Conservation (phyloP, 1,140 invertebrate species). For the Macrosteles quadrilineatus region DNA sequence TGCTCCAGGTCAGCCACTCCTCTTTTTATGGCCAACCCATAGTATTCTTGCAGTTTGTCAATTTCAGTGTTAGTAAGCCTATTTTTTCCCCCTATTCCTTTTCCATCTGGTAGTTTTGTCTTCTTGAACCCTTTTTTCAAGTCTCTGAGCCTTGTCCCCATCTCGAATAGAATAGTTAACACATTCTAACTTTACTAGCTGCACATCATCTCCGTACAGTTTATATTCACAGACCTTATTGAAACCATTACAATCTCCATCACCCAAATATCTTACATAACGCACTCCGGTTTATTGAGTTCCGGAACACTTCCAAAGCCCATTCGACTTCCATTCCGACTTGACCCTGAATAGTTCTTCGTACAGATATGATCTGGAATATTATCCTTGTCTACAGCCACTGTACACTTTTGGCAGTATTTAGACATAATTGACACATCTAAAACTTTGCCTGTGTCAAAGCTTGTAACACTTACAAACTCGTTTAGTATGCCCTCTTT, state of each 20-base stretch:
- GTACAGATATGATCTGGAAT: not conserved
- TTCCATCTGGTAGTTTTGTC: not conserved
- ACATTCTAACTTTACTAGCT: constrained; percentile 35
- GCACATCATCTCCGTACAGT: constrained; percentile 29
- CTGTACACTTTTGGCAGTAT: constrained; percentile 30
- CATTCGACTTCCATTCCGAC: not conserved
- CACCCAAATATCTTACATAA: constrained; percentile 34
- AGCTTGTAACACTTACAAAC: constrained; percentile 25
- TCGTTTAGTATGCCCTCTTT: constrained; percentile 21
- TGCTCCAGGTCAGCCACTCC: constrained; percentile 7
- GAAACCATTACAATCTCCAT: constrained; percentile 34
- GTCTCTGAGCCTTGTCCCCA: not conserved
- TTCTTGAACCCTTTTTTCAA: not conserved
- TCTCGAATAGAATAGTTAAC: constrained; percentile 27
- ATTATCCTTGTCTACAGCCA: too few relatives aligned
- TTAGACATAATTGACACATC: constrained; percentile 28
- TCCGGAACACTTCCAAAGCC: not conserved
- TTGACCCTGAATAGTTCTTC: constrained; percentile 22
- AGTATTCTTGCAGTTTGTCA: constrained; percentile 22
- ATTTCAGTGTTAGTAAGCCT: not conserved
- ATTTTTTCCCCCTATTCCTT: constrained; percentile 4
- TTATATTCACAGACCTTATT: not conserved
- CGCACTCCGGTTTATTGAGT: not conserved
- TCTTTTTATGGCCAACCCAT: constrained; percentile 16
- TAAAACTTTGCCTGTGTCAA: constrained; percentile 33